Evolutionary conservation across 2,888 invertebrate genomes (phyloP).

Genomic region (Synergus itoensis): DNA sequence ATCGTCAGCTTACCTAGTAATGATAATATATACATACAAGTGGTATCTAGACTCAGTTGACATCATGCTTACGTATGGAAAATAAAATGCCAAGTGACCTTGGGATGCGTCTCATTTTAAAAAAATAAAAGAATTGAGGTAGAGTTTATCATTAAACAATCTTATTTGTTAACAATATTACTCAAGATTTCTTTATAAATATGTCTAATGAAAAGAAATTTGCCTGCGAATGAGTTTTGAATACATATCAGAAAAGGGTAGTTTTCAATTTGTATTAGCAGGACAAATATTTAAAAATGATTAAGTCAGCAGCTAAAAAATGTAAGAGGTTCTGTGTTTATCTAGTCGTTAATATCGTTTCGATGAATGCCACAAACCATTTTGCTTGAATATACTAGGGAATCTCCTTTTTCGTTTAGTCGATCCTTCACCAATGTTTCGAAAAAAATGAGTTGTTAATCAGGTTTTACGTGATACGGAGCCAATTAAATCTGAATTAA

Average conservation of each 20-base stretch:
- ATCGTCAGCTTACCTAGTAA: conserved; percentile 29
- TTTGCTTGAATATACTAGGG: not conserved
- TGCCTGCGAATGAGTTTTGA: not conserved
- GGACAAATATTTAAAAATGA: conserved; percentile 22
- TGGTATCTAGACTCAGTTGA: conserved; percentile 31
- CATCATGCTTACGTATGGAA: conserved; percentile 23
- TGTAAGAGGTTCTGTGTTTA: not conserved
- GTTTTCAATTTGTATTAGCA: conserved; percentile 1
- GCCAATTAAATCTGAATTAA: conserved; percentile 49
- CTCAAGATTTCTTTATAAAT: not conserved
- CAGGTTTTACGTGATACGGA: not conserved
- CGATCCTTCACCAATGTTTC: not conserved
- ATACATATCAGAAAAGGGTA: not conserved
- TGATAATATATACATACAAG: conserved; percentile 3
- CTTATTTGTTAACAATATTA: no score
- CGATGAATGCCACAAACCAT: not conserved
- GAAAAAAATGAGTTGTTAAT: not conserved
- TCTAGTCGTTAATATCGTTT: conserved; percentile 10
- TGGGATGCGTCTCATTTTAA: not conserved
- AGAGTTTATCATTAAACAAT: no score
- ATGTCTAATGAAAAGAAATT: no score
- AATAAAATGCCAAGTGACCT: conserved; percentile 20
- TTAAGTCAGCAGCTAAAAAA: conserved; percentile 1
- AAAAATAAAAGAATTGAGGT: not conserved
- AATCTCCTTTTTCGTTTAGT: not conserved